A percentile compares a stretch with the other conserved stretches of the same genome.
These are phyloP conservation scores for Oryzias curvinotus DNA, from an alignment of 2,113 vertebrate species.

Conservation along the genomic window DNA sequence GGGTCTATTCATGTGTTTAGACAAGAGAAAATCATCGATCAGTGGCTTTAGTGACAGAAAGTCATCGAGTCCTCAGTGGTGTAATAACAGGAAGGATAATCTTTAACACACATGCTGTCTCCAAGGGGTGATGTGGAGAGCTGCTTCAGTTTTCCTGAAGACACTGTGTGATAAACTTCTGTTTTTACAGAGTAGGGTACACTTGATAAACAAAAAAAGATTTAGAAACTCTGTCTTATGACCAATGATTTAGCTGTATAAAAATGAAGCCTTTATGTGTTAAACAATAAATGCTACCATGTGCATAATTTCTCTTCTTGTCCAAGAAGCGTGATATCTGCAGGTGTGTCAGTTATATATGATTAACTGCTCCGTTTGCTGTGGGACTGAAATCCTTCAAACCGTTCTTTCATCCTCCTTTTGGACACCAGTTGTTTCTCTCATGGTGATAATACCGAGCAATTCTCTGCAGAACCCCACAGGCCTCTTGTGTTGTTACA, in stretches of 20 bases:
- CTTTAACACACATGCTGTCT: slow-evolving; percentile 74
- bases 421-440: slow-evolving; percentile 23
- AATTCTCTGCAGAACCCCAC: slow-evolving; percentile 20
- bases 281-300: neutral
- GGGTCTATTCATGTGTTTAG: slow-evolving; percentile 35
- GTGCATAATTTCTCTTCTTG: slow-evolving; percentile 3
- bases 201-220: slow-evolving; percentile 32
- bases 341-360: slow-evolving; percentile 1
- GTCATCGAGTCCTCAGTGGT: slow-evolving; percentile 31
- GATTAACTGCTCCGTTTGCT: neutral
- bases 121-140: slow-evolving; percentile 73
- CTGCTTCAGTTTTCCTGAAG: slow-evolving; percentile 62
- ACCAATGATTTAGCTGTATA: neutral
- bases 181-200: slow-evolving; percentile 58
- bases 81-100: slow-evolving; percentile 62
- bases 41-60: slow-evolving; percentile 60
- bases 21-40: slow-evolving; percentile 43
- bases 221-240: slow-evolving; percentile 16
- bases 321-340: neutral
- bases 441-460: slow-evolving; percentile 43
- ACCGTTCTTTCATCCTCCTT: slow-evolving; percentile 18
- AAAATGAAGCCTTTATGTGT: neutral
- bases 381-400: neutral
- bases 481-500: slow-evolving; percentile 48
- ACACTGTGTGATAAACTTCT: slow-evolving; percentile 63